Percentiles rank a stretch among this genome's conserved stretches.
Conservation (phyloP, 2,113 vertebrate genomes). For the Anseranas semipalmata region DNA sequence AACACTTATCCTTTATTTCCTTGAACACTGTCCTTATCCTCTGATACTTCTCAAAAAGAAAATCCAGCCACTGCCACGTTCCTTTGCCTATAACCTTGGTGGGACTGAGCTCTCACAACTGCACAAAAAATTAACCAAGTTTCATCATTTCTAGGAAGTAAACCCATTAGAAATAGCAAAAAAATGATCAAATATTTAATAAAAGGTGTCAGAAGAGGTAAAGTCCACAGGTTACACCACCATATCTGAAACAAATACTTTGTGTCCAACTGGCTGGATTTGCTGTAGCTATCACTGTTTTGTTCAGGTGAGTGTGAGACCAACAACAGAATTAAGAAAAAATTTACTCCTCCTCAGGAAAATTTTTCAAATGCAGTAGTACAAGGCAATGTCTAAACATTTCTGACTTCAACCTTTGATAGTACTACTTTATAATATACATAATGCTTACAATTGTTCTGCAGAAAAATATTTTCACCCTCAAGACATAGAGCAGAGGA, state of each 20-base stretch:
- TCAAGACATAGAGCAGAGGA: not conserved
- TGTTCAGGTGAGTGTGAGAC: not conserved
- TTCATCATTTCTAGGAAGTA: not conserved
- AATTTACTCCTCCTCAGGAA: not conserved
- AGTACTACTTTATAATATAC: not conserved
- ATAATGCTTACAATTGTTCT: not conserved
- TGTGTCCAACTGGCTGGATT: not conserved
- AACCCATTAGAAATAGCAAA: not conserved
- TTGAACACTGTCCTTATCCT: not conserved
- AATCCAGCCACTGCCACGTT: not conserved
- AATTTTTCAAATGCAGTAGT: not conserved
- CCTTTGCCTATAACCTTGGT: not conserved
- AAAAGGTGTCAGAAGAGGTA: not conserved
- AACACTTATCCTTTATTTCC: no score
- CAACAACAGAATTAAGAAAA: not conserved
- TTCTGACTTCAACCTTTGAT: not conserved
- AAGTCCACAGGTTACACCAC: not conserved
- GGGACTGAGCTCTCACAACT: not conserved
- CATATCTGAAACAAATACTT: not conserved
- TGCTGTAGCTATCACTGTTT: not conserved
- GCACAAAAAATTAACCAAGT: not conserved
- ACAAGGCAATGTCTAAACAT: not conserved
- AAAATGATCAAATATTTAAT: not conserved
- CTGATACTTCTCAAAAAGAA: not conserved
- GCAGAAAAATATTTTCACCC: not conserved